These are phyloP conservation scores for Portevinia maculata DNA, from an alignment of 2,888 invertebrate species.

Conservation along the genomic window DNA sequence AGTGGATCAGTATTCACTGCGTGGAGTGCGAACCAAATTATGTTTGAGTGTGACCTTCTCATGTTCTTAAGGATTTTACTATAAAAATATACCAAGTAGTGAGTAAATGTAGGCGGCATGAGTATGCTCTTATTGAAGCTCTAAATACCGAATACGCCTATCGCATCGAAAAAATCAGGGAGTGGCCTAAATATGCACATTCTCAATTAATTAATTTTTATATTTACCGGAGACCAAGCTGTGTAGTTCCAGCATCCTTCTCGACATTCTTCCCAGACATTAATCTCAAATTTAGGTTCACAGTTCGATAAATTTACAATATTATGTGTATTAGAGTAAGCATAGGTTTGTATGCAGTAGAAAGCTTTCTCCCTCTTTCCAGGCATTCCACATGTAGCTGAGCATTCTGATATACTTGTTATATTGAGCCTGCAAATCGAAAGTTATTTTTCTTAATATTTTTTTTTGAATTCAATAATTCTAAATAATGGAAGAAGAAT, in stretches of 20 bases:
- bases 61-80: too few relatives aligned
- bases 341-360: conserved; percentile 85
- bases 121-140: too few relatives aligned
- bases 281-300: conserved; percentile 78
- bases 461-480: not conserved
- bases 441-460: not conserved
- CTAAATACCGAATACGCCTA: too few relatives aligned
- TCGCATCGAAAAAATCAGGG: too few relatives aligned
- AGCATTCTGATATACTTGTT: conserved; percentile 85
- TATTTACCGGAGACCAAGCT: conserved; percentile 87
- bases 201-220: not conserved
- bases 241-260: conserved; percentile 90
- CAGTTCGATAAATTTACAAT: conserved; percentile 81
- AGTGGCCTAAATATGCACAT: too few relatives aligned
- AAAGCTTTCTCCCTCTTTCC: conserved; percentile 86
- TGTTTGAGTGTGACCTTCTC: too few relatives aligned
- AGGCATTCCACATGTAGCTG: conserved; percentile 86
- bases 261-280: conserved; percentile 83
- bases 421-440: conserved; percentile 77
- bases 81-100: too few relatives aligned
- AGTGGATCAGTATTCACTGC: too few relatives aligned
- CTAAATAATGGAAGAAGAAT: too few relatives aligned
- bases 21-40: too few relatives aligned
- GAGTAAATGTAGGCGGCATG: too few relatives aligned
- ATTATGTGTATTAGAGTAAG: conserved; percentile 77